These are phyloP conservation scores for Parnassius apollo DNA, from an alignment of 2,888 invertebrate species.

Conservation along the genomic window DNA sequence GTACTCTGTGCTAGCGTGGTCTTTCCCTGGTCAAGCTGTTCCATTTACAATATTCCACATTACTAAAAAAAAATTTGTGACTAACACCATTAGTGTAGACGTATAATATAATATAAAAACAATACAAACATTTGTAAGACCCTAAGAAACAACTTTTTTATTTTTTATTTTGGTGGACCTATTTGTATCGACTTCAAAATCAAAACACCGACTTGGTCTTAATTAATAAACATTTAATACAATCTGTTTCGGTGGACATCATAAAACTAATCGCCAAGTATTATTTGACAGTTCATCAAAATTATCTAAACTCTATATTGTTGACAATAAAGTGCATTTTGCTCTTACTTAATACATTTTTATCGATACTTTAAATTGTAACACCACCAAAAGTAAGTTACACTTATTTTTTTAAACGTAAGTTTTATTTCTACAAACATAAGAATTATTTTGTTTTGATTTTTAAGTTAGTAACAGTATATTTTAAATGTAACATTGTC, in stretches of 20 bases:
- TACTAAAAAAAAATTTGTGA: too few relatives aligned
- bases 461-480: background rate
- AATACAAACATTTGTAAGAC: too few relatives aligned
- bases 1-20: too few relatives aligned
- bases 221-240: slow-evolving; percentile 34
- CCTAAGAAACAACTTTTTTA: too few relatives aligned
- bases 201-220: slow-evolving; percentile 23
- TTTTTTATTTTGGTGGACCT: background rate
- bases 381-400: background rate
- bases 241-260: slow-evolving; percentile 39
- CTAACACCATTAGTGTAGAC: too few relatives aligned
- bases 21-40: too few relatives aligned
- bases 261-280: slow-evolving; percentile 21
- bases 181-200: slow-evolving; percentile 19
- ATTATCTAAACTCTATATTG: background rate
- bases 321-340: slow-evolving; percentile 2
- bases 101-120: too few relatives aligned
- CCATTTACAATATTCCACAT: too few relatives aligned
- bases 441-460: slow-evolving; percentile 5
- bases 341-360: background rate
- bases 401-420: background rate
- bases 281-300: background rate
- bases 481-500: slow-evolving; percentile 1
- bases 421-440: slow-evolving; percentile 9
- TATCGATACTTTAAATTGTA: slow-evolving; percentile 1